A percentile compares a stretch with the other conserved stretches of the same genome.
These are phyloP conservation scores for Drosophila neonasuta DNA, from an alignment of 2,888 invertebrate genomes.

Conservation along the genomic window DNA sequence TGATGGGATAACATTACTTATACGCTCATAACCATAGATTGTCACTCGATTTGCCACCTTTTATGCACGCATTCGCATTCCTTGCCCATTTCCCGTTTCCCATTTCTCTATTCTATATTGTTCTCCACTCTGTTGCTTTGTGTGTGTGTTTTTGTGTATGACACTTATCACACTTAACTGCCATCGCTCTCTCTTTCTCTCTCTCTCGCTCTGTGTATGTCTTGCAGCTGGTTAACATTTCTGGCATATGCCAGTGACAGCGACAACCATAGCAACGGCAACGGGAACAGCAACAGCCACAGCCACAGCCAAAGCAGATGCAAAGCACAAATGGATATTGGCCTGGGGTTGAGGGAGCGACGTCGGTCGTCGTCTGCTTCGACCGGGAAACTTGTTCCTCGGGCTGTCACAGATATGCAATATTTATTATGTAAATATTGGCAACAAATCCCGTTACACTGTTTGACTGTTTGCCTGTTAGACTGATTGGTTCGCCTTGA, in stretches of 20 bases:
- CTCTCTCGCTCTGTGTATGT: neutral
- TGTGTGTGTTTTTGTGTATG: conserved; percentile 22
- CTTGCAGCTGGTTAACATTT: conserved; percentile 38
- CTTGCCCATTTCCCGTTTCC: conserved; percentile 10
- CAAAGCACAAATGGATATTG: conserved; percentile 49
- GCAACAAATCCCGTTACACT: conserved; percentile 60
- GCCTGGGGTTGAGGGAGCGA: conserved; percentile 18
- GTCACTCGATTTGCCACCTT: conserved; percentile 59
- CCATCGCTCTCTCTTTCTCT: conserved; percentile 6
- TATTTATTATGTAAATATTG: conserved; percentile 75
- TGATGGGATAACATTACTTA: conserved; percentile 37
- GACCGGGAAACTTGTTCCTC: conserved; percentile 18
- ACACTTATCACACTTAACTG: conserved; percentile 55
- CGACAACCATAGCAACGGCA: conserved; percentile 6
- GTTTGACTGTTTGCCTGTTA: conserved; percentile 25
- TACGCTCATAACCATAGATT: conserved; percentile 66
- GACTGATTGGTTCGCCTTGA: conserved; percentile 47
- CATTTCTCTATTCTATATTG: conserved; percentile 11
- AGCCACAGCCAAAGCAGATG: conserved; percentile 41
- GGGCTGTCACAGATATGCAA: conserved; percentile 57
- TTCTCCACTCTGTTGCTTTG: conserved; percentile 1
- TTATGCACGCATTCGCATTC: conserved; percentile 41
- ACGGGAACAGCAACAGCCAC: conserved; percentile 22
- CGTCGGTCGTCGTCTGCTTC: conserved; percentile 3
- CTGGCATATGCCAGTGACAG: conserved; percentile 55